phyloP scores from a whole-genome alignment of 2,113 vertebrate genomes.

The Raphicerus campestris region DNA sequence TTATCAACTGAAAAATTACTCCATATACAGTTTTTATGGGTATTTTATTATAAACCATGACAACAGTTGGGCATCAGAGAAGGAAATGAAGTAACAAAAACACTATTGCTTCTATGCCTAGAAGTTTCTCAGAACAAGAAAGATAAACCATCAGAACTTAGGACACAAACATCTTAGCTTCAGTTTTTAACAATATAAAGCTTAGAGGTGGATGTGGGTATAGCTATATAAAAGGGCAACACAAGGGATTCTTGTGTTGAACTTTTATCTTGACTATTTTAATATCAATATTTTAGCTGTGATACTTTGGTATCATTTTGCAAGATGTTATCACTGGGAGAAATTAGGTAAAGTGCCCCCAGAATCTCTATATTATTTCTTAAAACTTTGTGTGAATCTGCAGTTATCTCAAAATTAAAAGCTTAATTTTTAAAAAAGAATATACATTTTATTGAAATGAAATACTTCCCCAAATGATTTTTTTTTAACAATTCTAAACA shows the following conservation, averaged over 20 bases:
- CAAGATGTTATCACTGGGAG: background rate
- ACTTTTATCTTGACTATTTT: background rate
- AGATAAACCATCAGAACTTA: background rate
- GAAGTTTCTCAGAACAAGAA: background rate
- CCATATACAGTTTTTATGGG: background rate
- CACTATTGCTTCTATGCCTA: background rate
- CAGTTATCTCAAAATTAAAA: background rate
- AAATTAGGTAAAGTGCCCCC: background rate
- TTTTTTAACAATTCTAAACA: slow-evolving; percentile 10
- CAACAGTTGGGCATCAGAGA: background rate
- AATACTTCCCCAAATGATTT: background rate
- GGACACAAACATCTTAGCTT: background rate
- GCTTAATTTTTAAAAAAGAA: background rate
- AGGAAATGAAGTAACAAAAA: background rate
- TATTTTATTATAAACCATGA: background rate
- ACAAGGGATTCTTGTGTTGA: background rate
- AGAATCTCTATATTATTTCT: background rate
- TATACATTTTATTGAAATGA: background rate
- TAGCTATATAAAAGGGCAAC: background rate
- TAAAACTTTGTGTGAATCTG: background rate
- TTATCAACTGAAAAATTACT: background rate
- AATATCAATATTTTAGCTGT: background rate
- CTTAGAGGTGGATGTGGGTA: background rate
- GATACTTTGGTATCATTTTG: background rate
- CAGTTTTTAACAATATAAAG: background rate